These are phyloP conservation scores for Ceyx margarethae DNA, from an alignment of 2,113 vertebrate species.

Conservation along the genomic window DNA sequence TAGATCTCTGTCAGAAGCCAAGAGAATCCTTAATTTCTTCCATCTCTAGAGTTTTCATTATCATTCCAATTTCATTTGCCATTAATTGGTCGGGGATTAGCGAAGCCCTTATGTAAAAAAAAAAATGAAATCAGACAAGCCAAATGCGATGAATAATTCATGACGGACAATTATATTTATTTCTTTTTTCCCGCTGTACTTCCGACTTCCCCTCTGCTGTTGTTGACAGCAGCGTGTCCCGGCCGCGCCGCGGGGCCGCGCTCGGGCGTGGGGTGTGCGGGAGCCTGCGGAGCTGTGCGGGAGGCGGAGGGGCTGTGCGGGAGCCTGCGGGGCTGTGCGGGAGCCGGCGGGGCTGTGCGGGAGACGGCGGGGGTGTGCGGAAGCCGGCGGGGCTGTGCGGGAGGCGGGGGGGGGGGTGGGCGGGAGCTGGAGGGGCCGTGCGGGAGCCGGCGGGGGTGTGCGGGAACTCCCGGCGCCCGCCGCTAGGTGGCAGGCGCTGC, in stretches of 20 bases:
- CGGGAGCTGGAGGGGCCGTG: no score
- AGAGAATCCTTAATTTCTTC: conserved; percentile 77
- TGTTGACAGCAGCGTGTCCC: not conserved
- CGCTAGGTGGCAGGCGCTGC: conserved; percentile 70
- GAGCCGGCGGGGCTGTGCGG: not conserved
- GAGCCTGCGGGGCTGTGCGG: not conserved
- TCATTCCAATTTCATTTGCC: conserved; percentile 84
- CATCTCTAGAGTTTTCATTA: conserved; percentile 80
- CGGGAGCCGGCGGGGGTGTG: not conserved
- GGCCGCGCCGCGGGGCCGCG: not conserved
- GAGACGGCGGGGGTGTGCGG: not conserved
- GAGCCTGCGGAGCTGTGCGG: not conserved
- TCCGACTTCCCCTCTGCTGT: conserved; percentile 56
- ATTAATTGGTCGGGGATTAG: conserved; percentile 85
- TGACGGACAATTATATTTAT: conserved; percentile 68
- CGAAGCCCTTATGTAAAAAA: conserved; percentile 76
- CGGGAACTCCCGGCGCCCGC: not conserved
- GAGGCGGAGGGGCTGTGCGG: no score
- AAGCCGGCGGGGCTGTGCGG: no score
- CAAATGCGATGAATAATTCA: conserved; percentile 82
- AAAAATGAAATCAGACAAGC: conserved; percentile 19
- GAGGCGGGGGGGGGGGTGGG: no score
- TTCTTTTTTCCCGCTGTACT: conserved; percentile 65
- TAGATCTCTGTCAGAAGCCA: conserved; percentile 71
- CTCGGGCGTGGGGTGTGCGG: not conserved